A percentile compares a stretch with the other conserved stretches of the same genome.
Evolutionary conservation across 2,113 vertebrate species (phyloP).

Genomic region (Leiothrix lutea): DNA sequence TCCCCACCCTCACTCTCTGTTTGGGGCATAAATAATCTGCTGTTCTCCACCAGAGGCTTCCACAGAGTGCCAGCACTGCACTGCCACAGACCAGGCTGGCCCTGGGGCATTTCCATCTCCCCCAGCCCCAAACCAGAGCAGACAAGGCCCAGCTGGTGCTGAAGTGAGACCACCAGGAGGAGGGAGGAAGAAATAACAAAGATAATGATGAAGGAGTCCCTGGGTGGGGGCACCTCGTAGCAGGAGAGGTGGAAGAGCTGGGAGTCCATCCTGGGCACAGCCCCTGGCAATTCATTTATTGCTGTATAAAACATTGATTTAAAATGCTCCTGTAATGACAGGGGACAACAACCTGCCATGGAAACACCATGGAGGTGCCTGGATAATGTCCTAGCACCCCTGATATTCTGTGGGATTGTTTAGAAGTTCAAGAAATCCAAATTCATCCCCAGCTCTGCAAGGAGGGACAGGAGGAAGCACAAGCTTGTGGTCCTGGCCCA

Average conservation of each 20-base stretch:
- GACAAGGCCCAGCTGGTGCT: rapidly evolving
- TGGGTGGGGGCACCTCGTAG: background rate
- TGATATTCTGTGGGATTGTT: background rate
- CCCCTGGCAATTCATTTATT: background rate
- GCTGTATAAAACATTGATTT: background rate
- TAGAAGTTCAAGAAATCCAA: background rate
- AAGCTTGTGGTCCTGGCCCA: background rate
- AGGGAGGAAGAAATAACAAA: background rate
- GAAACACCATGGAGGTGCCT: background rate
- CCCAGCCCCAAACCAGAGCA: background rate
- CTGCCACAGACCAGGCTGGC: background rate
- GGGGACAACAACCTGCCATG: background rate
- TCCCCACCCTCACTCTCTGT: background rate
- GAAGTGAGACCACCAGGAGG: rapidly evolving
- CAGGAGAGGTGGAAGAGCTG: background rate
- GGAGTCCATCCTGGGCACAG: background rate
- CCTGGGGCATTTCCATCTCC: background rate
- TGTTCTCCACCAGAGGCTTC: background rate
- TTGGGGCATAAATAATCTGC: background rate
- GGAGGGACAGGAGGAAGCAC: background rate
- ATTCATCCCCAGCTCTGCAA: background rate
- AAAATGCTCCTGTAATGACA: rapidly evolving
- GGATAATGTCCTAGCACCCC: rapidly evolving
- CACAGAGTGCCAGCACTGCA: background rate
- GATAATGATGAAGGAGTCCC: too few species aligned